Conservation (phyloP, 2,113 vertebrate species). For the Phaethon lepturus region DNA sequence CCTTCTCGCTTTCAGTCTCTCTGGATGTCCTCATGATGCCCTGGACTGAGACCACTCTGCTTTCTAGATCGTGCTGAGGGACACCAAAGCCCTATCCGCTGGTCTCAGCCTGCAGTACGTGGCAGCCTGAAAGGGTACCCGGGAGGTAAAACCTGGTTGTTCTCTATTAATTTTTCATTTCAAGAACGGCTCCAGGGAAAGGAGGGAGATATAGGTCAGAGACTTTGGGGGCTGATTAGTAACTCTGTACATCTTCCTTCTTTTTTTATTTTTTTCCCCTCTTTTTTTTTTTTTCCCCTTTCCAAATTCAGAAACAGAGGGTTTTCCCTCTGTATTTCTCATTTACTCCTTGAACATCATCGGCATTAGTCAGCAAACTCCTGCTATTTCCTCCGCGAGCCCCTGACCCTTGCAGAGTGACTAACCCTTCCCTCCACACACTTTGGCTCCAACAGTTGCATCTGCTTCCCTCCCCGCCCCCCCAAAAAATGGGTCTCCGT, state of each 20-base stretch:
- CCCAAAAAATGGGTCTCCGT: not conserved
- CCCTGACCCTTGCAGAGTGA: slow-evolving; percentile 34
- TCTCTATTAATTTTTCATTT: slow-evolving; percentile 69
- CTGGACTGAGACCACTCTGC: not conserved
- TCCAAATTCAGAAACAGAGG: slow-evolving; percentile 54
- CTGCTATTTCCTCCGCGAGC: slow-evolving; percentile 2
- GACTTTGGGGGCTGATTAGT: slow-evolving; percentile 37
- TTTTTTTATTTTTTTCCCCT: accelerated
- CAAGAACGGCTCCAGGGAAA: slow-evolving; percentile 45
- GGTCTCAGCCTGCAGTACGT: not conserved
- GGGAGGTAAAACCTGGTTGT: slow-evolving; percentile 47
- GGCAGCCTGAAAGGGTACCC: slow-evolving; percentile 18
- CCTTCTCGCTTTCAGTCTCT: not conserved
- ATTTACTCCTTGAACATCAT: slow-evolving; percentile 7
- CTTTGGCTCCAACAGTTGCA: not conserved
- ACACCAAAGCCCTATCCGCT: not conserved
- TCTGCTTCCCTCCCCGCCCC: not conserved
- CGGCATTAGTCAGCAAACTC: slow-evolving; percentile 56
- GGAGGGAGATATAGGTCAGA: slow-evolving; percentile 62
- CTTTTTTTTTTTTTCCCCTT: not conserved
- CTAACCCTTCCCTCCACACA: slow-evolving; percentile 1
- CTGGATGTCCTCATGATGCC: not conserved
- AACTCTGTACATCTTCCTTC: not conserved
- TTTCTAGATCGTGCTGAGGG: not conserved
- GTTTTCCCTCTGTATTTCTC: slow-evolving; percentile 42